phyloP scores from a whole-genome alignment of 2,113 vertebrate species.

The Fulica atra region DNA sequence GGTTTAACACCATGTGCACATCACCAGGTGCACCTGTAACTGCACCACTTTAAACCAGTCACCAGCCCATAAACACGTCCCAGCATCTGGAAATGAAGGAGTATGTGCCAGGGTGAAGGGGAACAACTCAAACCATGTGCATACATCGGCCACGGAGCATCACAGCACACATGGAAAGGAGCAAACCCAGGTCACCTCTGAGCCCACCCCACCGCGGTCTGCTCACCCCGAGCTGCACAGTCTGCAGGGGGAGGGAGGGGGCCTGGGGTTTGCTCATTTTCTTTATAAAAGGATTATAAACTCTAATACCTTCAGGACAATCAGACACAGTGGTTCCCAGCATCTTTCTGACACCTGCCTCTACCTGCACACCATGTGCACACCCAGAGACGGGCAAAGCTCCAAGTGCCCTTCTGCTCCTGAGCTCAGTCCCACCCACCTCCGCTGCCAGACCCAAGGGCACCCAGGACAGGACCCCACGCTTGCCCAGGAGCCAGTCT shows the following conservation, averaged over 20 bases:
- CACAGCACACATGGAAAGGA: rapidly evolving
- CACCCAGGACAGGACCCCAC: background rate
- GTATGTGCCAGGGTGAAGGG: rapidly evolving
- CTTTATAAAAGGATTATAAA: background rate
- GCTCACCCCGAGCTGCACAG: rapidly evolving
- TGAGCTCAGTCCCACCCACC: no score
- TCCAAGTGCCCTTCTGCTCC: background rate
- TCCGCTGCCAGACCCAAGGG: rapidly evolving
- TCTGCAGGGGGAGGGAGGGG: background rate
- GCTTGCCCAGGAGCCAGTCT: rapidly evolving
- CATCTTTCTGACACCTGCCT: rapidly evolving
- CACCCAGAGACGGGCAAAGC: background rate
- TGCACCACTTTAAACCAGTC: rapidly evolving
- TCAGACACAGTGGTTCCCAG: no score
- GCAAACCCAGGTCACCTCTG: rapidly evolving
- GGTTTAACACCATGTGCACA: rapidly evolving
- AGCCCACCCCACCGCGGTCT: no score
- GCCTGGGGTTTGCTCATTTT: no score
- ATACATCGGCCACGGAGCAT: background rate
- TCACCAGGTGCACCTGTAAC: rapidly evolving
- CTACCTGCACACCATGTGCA: no score
- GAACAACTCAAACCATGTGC: rapidly evolving
- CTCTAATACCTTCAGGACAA: background rate
- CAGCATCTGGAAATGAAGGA: background rate
- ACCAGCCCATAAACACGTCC: background rate